These are phyloP conservation scores for Gadopsis bispinosus DNA, from an alignment of 2,797 vertebrate species.

Conservation along the genomic window DNA sequence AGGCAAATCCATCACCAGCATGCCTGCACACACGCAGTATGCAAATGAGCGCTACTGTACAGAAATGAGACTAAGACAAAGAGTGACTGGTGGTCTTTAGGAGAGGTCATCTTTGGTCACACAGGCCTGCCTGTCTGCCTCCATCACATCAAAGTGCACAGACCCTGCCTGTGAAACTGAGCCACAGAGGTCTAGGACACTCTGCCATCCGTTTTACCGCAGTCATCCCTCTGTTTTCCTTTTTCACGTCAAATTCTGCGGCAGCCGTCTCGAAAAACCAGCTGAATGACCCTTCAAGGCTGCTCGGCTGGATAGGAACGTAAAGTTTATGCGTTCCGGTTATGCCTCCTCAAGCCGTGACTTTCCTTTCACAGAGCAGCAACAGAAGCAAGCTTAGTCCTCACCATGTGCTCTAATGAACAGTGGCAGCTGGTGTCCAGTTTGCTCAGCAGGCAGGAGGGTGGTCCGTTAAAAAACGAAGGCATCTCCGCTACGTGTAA, in stretches of 20 bases:
- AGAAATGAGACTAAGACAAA: conserved; percentile 15
- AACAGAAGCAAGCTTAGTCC: conserved; percentile 3
- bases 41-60: not conserved
- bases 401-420: conserved; percentile 27
- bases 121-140: conserved; percentile 65
- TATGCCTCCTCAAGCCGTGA: conserved; percentile 19
- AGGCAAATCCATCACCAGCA: not conserved
- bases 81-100: conserved; percentile 66
- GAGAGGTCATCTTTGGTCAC: conserved; percentile 75
- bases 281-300: conserved; percentile 13
- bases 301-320: conserved; percentile 33
- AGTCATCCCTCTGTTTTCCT: conserved; percentile 43
- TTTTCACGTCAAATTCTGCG: conserved; percentile 25
- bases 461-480: conserved; percentile 6
- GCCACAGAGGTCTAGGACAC: conserved; percentile 41
- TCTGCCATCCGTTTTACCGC: conserved; percentile 45
- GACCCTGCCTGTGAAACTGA: conserved; percentile 61
- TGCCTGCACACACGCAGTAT: conserved; percentile 9
- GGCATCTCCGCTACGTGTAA: not conserved
- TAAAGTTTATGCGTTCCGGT: conserved; percentile 41
- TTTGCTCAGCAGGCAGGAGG: conserved; percentile 22
- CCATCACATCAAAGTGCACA: conserved; percentile 72
- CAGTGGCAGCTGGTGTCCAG: conserved; percentile 21
- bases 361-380: conserved; percentile 18
- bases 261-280: conserved; percentile 10